Base-by-base conservation (phyloP, 1,140 invertebrate species). In the Rhyzopertha dominica region DNA sequence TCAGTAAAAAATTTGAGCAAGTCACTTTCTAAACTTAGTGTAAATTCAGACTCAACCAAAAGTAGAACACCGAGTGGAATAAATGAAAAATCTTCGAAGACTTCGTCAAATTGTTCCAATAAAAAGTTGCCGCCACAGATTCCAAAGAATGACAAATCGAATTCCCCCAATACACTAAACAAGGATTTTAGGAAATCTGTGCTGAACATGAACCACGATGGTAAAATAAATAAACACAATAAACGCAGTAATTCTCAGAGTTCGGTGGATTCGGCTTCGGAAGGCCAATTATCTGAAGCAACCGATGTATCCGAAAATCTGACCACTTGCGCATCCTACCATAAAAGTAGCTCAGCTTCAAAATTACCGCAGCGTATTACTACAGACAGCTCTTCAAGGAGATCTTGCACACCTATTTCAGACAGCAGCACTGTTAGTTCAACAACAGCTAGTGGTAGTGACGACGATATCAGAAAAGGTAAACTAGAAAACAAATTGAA, bases 141-240 rank as follows among this genome's bases (percentile, higher is more conserved):
- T 26, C 79, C 79, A 20, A 79, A 78, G 65, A 26, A 53, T 17
- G 74, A 75, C 37, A 70, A 70, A 64, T 38, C 66, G 12, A 66
- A 69, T 46, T 59, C 62, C 32, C 61, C 71, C 35, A 69, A 73
- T 45, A 71, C 54, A 23, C 70, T 75, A 4, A 85, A 85, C 61
- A 85, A 86, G 67, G 83, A 86, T 59, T 85, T 85, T 56, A 71
- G 84, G 8, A 86, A 87, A 62, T 85, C 83, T 0, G 76, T 79
- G 0, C 62, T 86, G 5, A 87, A 86, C 60, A 83, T 84, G 74
- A 78, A 77, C 42, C 68, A 64, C 23, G 72, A 73, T 0, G 71
- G 67, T 13, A 61, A 66, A 22, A 67, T 68, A 13, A 60, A 51
- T 30, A 57, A 58, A 51, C 16, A 57, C 24, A 45, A 53, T 40